Conservation (phyloP, 2,888 invertebrate species). For the Hypena proboscidalis region DNA sequence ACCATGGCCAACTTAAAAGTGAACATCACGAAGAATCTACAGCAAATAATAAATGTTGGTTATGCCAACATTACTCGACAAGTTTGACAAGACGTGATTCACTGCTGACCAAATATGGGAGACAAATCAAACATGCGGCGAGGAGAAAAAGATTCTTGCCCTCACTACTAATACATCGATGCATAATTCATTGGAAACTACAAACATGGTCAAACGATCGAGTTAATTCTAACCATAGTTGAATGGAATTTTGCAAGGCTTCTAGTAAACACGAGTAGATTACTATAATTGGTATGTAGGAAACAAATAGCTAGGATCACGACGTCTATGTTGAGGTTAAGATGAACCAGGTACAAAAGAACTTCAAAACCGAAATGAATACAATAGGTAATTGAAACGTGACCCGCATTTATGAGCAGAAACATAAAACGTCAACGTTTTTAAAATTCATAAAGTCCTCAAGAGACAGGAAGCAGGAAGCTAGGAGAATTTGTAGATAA, state of each 20-base stretch:
- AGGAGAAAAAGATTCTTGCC: slow-evolving; percentile 56
- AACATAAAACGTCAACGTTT: slow-evolving; percentile 28
- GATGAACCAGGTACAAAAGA: slow-evolving; percentile 22
- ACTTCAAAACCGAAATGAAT: slow-evolving; percentile 22
- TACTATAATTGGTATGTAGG: slow-evolving; percentile 63
- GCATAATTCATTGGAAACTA: slow-evolving; percentile 62
- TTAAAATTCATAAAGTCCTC: slow-evolving; percentile 40
- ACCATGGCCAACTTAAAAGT: slow-evolving; percentile 13
- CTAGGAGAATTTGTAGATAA: slow-evolving; percentile 36
- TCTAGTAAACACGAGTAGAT: slow-evolving; percentile 51
- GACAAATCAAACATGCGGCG: slow-evolving; percentile 48
- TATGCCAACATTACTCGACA: slow-evolving; percentile 40
- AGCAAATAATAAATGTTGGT: slow-evolving; percentile 25
- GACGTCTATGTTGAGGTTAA: slow-evolving; percentile 23
- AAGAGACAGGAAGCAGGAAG: slow-evolving; percentile 55
- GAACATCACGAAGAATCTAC: slow-evolving; percentile 23
- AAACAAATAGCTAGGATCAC: slow-evolving; percentile 53
- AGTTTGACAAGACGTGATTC: slow-evolving; percentile 61
- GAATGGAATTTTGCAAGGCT: slow-evolving; percentile 59
- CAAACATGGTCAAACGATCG: slow-evolving; percentile 62
- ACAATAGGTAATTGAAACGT: slow-evolving; percentile 45
- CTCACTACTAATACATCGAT: slow-evolving; percentile 53
- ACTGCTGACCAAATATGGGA: slow-evolving; percentile 61
- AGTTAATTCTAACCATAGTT: slow-evolving; percentile 56
- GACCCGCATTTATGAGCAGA: slow-evolving; percentile 40